Conservation (phyloP, 2,113 vertebrate species). For the Addax nasomaculatus region DNA sequence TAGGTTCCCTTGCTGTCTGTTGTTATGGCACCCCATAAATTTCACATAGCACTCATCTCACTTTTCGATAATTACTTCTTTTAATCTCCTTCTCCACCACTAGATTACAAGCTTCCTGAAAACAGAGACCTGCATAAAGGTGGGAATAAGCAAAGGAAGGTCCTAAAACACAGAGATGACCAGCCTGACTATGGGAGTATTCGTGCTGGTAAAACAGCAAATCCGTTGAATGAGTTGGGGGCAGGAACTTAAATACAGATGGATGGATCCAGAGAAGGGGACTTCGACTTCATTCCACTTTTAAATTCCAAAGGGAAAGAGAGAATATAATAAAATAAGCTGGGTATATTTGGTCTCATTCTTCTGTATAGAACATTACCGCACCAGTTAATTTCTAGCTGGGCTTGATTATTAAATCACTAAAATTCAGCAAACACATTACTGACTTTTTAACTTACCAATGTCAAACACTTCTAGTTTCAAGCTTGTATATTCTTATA, state of each 20-base stretch:
- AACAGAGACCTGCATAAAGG: not conserved
- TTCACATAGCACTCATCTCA: not conserved
- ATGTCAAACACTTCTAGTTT: conserved; percentile 4
- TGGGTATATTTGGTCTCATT: not conserved
- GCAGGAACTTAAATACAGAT: not conserved
- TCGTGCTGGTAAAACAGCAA: not conserved
- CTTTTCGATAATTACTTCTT: not conserved
- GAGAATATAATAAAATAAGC: not conserved
- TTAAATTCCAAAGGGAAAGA: not conserved
- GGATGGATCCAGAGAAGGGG: not conserved
- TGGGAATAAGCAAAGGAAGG: not conserved
- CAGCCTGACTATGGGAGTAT: not conserved
- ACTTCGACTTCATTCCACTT: not conserved
- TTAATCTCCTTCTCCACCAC: not conserved
- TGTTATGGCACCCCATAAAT: not conserved
- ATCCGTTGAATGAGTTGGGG: not conserved
- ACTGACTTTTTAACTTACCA: not conserved
- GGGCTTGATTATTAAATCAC: not conserved
- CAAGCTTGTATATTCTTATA: not conserved
- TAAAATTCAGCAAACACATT: not conserved
- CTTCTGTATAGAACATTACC: not conserved
- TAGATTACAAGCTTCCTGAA: not conserved
- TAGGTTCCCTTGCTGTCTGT: not conserved
- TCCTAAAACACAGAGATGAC: not conserved
- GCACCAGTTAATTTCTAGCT: not conserved